Percentiles rank a stretch among this genome's conserved stretches.
These are phyloP conservation scores for Hydrotaea diabolus DNA, from an alignment of 2,888 invertebrate genomes.

Conservation along the genomic window DNA sequence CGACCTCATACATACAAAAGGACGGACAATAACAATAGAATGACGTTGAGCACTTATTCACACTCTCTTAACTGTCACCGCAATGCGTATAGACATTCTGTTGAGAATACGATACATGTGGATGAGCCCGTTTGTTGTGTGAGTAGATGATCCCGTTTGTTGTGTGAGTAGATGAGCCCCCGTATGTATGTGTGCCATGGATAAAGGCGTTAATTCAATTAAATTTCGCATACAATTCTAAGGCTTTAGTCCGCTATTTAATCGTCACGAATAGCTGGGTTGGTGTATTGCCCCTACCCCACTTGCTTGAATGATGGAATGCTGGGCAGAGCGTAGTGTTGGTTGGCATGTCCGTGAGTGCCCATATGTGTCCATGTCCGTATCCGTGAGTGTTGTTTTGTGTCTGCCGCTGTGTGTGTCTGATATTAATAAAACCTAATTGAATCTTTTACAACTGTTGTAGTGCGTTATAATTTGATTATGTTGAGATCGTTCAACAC, in stretches of 20 bases:
- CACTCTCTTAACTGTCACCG: neutral
- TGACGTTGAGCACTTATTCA: neutral
- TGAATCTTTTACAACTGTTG: slow-evolving; percentile 24
- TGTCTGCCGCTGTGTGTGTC: neutral
- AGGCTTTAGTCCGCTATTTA: slow-evolving; percentile 37
- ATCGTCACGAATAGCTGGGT: slow-evolving; percentile 2
- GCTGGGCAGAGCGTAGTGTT: neutral
- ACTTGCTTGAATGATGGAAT: too few relatives aligned
- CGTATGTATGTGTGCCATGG: neutral
- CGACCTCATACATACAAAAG: neutral
- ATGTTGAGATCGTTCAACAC: neutral
- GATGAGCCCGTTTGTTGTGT: too few relatives aligned
- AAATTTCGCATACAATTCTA: slow-evolving; percentile 44
- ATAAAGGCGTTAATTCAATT: slow-evolving; percentile 65
- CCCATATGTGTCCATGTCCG: too few relatives aligned
- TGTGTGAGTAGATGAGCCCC: neutral
- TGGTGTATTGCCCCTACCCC: neutral
- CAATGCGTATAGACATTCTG: too few relatives aligned
- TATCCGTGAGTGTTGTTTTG: neutral
- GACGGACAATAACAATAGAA: neutral
- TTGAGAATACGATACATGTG: too few relatives aligned
- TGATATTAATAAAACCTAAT: slow-evolving; percentile 33
- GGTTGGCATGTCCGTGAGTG: too few relatives aligned
- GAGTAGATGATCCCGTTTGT: too few relatives aligned
- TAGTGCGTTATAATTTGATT: neutral